phyloP scores from a whole-genome alignment of 2,888 invertebrate genomes.

The Idaea biselata region DNA sequence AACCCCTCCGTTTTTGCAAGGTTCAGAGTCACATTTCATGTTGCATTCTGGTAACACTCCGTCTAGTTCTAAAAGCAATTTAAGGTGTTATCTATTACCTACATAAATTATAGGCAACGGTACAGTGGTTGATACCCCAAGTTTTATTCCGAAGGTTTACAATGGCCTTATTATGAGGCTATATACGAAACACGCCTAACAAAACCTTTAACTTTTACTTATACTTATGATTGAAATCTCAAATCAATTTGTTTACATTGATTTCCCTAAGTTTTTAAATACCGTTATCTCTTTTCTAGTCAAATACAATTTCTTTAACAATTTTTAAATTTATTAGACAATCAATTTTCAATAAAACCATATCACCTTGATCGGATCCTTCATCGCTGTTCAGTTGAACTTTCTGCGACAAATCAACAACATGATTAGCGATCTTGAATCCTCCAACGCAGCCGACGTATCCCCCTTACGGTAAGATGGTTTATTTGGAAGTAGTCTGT shows the following conservation, averaged over 20 bases:
- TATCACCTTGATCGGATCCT: slow-evolving; percentile 70
- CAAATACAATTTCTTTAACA: not conserved
- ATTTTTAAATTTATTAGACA: not conserved
- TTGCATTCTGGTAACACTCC: slow-evolving; percentile 91
- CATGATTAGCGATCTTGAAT: slow-evolving; percentile 89
- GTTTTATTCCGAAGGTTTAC: too few species aligned
- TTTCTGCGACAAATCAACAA: slow-evolving; percentile 88
- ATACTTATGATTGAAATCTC: too few species aligned
- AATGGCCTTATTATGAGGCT: too few species aligned
- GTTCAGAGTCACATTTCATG: slow-evolving; percentile 93
- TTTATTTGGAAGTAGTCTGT: slow-evolving; percentile 94
- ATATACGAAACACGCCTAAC: too few species aligned
- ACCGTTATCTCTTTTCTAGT: too few species aligned
- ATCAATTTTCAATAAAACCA: not conserved
- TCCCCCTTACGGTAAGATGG: slow-evolving; percentile 80
- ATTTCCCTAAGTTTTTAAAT: too few species aligned
- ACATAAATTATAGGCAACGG: not conserved
- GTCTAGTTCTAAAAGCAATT: slow-evolving; percentile 71
- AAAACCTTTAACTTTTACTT: too few species aligned
- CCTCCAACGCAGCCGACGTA: slow-evolving; percentile 94
- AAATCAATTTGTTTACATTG: too few species aligned
- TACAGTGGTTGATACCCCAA: too few species aligned
- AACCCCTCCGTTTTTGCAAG: slow-evolving; percentile 92
- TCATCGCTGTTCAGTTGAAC: slow-evolving; percentile 83
- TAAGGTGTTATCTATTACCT: slow-evolving; percentile 1